Conservation (phyloP, 2,113 vertebrate genomes). For the Neodontobutis hainanensis region DNA sequence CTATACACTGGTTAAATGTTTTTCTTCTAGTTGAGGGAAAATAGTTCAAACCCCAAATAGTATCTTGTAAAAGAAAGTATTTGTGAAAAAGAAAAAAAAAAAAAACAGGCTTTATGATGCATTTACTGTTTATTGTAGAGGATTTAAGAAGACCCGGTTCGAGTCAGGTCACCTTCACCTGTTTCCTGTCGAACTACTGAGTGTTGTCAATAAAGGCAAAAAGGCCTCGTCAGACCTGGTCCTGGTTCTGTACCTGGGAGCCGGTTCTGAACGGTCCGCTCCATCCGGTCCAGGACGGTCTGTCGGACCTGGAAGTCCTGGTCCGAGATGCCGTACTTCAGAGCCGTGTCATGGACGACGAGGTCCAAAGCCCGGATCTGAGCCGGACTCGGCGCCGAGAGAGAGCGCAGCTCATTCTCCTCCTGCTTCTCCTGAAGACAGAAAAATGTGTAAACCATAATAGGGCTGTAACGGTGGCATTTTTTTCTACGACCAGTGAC, state of each 20-base stretch:
- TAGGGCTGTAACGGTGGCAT: not conserved
- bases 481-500: too few relatives aligned
- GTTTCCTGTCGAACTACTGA: too few relatives aligned
- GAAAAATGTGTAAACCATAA: not conserved
- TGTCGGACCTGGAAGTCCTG: constrained; percentile 87
- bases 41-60: too few relatives aligned
- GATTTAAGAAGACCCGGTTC: too few relatives aligned
- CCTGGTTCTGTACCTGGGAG: constrained; percentile 83
- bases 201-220: too few relatives aligned
- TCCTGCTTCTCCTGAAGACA: constrained; percentile 91
- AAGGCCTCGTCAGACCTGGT: not conserved
- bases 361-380: constrained; percentile 89
- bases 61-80: too few relatives aligned
- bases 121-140: too few relatives aligned
- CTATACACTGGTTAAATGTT: too few relatives aligned
- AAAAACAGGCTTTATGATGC: too few relatives aligned
- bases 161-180: too few relatives aligned
- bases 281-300: constrained; percentile 87
- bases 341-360: constrained; percentile 83
- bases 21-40: too few relatives aligned
- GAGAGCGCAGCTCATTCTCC: constrained; percentile 92
- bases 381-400: constrained; percentile 84
- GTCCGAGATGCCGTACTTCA: constrained; percentile 90
- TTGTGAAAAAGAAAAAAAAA: too few relatives aligned
- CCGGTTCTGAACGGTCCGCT: constrained; percentile 85